Evolutionary conservation across 2,113 vertebrate species (phyloP), one percentile per base, ranked within the genome.

Genomic region (Electrona antarctica): DNA sequence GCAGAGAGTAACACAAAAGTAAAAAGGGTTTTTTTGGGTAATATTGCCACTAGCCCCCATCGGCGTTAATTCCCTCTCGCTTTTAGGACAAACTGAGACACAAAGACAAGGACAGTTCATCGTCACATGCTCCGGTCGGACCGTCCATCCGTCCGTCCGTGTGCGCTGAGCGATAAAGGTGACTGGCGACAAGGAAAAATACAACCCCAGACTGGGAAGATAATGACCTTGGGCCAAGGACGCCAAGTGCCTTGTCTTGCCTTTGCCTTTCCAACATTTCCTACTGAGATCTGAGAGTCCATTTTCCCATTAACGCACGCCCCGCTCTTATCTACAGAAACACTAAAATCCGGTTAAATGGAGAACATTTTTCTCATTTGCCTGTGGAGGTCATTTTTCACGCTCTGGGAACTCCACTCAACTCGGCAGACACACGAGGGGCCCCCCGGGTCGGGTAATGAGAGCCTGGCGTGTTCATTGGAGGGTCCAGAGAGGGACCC

Each of bases 341-440:
- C 80, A 82, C 83, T 88, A 79, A 91, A 91, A 91, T 91, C 90
- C 83, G 78, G 88, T 89, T 92, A 90, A 90, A 90, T 87, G 85
- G 80, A 90, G 85, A 21, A 88, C 84, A 83, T 90, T 90, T 41
- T 89, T 90, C 86, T 91, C 85, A 91, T 89, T 92, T 91, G 83
- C 88, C 79, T 91, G 87, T 87, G 54, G 87, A 91, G 89, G 90
- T 89, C 89, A 84, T 87, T 89, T 89, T 88, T 88, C 81, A 90
- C 83, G 87, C 87, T 91, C 86, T 74, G 71, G 77, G 80, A 89
- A 83, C 87, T 90, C 86, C 76, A 77, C 85, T 89, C 82, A 86
- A 41, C 78, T 88, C 79, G 77, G 79, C 79, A 5, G 62, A 63
- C 81, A 77, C 84, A 64, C 21, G 21, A 82, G 82, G 77, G 86